Percentiles rank a stretch among this genome's conserved stretches.
These are phyloP conservation scores for Scalopus aquaticus DNA, from an alignment of 2,113 vertebrate genomes.

Conservation along the genomic window DNA sequence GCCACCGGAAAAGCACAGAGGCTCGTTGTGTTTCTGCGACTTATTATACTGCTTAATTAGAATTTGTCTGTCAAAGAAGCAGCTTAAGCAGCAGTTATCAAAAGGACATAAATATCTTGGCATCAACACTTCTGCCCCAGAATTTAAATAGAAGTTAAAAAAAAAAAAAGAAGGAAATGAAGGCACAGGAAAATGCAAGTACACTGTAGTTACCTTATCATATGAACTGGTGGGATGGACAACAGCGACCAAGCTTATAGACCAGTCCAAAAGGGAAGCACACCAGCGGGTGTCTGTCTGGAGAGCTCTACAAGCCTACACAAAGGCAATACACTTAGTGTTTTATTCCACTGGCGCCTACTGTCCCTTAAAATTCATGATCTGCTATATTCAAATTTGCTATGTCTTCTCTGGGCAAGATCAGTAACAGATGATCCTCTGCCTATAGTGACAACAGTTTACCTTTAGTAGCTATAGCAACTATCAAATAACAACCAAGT, in stretches of 20 bases:
- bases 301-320: neutral
- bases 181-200: neutral
- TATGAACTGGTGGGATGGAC: neutral
- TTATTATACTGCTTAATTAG: slow-evolving; percentile 73
- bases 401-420: neutral
- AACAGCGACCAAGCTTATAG: neutral
- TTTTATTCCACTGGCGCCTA: neutral
- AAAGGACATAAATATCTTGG: slow-evolving; percentile 66
- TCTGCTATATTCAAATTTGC: neutral
- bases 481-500: neutral
- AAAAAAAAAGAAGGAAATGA: neutral
- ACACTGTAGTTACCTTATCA: neutral
- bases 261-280: neutral
- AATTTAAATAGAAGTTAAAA: slow-evolving; percentile 58
- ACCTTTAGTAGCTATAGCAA: neutral
- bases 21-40: slow-evolving; percentile 25
- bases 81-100: slow-evolving; percentile 68
- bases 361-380: slow-evolving; percentile 12
- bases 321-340: neutral
- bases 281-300: neutral
- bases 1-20: slow-evolving; percentile 60
- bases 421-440: neutral
- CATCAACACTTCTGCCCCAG: slow-evolving; percentile 51
- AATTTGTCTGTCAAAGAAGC: slow-evolving; percentile 76
- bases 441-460: neutral